Base-by-base conservation (phyloP, 2,797 vertebrate genomes). In the Anguilla anguilla region DNA sequence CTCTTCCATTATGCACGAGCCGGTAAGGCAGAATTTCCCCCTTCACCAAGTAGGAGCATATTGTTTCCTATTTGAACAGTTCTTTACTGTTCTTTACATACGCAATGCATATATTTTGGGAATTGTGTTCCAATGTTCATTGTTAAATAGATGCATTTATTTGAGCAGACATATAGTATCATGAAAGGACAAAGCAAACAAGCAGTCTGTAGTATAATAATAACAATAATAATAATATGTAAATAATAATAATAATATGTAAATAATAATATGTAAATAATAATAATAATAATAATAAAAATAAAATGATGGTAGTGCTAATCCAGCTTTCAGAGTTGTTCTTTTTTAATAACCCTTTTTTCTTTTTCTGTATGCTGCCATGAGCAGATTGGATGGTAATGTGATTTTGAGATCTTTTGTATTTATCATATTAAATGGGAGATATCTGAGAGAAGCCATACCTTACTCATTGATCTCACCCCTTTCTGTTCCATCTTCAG, bases 321-420 rank as follows among this genome's bases (percentile, higher is more conserved):
- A 35, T 82, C 31, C 69, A 57, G 31, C 74, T 74, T 79, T 59
- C 22, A 15, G 69, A 6, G 64, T 86, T 35, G 31, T 86, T 87
- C 39, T 86, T 53, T 83, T 49, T 86, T 74, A 89, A 43, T 86
- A 59, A 59, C 87, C 0, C 92, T 39, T 0, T 88, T 87, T 93
- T 89, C 85, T 86, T 86, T 85, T 51, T 91, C 92, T 95, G 94
- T 94, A 92, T 95, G 96, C 97, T 95, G 91, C 92, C 96, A 91
- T 90, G 88, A 94, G 92, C 97, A 99, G 98, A 97, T 99, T 90
- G 97, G 97, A 98, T 98, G 98, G 98, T 99, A 99, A 99, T 94
- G 86, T 92, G 90, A 89, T 90, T 90, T 90, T 87, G 85, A 35
- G 82, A 1, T 90, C 51, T 74, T 83, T 87, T 83, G 6, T 67